Evolutionary conservation across 2,113 vertebrate genomes (phyloP).

Genomic region (Anoura caudifer): DNA sequence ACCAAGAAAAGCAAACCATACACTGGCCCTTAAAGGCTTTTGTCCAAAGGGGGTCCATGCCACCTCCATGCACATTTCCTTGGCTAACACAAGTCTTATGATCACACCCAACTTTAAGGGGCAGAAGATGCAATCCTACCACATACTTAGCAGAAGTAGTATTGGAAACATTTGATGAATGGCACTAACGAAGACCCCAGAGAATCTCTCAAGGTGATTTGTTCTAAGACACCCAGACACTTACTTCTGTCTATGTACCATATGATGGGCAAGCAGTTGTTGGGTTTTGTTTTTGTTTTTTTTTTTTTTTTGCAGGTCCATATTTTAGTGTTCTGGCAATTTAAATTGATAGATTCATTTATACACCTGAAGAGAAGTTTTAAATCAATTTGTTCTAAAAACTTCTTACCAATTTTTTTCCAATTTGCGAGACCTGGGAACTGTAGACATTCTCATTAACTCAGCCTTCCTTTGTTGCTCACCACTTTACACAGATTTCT

Average conservation of each 20-base stretch:
- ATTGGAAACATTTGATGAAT: not conserved
- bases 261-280: not conserved
- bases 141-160: not conserved
- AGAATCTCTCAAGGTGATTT: not conserved
- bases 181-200: not conserved
- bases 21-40: not conserved
- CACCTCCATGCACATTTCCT: not conserved
- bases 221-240: not conserved
- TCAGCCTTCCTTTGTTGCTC: not conserved
- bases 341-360: not conserved
- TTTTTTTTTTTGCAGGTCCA: not conserved
- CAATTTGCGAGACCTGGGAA: not conserved
- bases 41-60: not conserved
- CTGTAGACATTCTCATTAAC: not conserved
- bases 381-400: not conserved
- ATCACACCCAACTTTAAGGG: not conserved
- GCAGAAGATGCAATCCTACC: not conserved
- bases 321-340: not conserved
- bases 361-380: not conserved
- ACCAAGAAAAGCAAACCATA: not conserved
- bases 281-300: too few relatives aligned
- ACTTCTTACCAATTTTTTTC: not conserved
- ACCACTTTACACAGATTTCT: not conserved
- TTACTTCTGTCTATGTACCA: not conserved
- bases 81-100: not conserved